Evolutionary conservation across 1,140 invertebrate species (phyloP).

Genomic region (Bombus cullumanus): DNA sequence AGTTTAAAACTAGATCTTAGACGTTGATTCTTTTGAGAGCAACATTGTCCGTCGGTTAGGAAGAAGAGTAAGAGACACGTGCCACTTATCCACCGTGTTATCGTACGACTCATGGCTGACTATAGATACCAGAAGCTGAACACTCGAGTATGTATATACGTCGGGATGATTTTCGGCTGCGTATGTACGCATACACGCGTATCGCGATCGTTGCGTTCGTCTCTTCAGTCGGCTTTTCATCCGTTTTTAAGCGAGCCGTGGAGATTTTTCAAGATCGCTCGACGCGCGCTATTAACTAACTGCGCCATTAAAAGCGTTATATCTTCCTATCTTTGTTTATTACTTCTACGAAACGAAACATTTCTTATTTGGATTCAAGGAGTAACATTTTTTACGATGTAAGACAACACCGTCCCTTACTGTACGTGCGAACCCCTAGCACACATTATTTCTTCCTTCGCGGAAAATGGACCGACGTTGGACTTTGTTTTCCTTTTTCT

Average conservation of each 20-base stretch:
- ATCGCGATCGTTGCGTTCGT: neutral
- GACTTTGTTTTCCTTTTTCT: neutral
- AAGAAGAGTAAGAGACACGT: constrained; percentile 59
- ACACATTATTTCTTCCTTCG: constrained; percentile 53
- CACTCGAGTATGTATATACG: constrained; percentile 36
- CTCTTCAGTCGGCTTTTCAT: neutral
- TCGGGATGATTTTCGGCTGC: constrained; percentile 48
- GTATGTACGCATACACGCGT: neutral
- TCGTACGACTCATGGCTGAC: constrained; percentile 36
- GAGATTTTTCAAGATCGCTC: neutral
- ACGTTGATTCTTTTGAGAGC: constrained; percentile 36
- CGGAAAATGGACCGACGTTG: constrained; percentile 38
- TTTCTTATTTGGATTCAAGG: neutral
- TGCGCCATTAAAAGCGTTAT: neutral
- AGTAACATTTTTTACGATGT: neutral
- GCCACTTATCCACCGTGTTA: constrained; percentile 66
- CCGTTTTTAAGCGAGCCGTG: neutral
- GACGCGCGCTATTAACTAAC: too few species aligned
- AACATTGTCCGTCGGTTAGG: constrained; percentile 42
- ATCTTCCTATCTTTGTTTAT: neutral
- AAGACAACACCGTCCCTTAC: neutral
- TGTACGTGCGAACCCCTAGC: constrained; percentile 22
- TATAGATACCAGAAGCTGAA: constrained; percentile 41
- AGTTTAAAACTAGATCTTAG: constrained; percentile 19
- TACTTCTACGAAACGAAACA: neutral